A percentile compares a stretch with the other conserved stretches of the same genome.
phyloP scores from a whole-genome alignment of 2,797 vertebrate genomes.

The Acanthis flammea region DNA sequence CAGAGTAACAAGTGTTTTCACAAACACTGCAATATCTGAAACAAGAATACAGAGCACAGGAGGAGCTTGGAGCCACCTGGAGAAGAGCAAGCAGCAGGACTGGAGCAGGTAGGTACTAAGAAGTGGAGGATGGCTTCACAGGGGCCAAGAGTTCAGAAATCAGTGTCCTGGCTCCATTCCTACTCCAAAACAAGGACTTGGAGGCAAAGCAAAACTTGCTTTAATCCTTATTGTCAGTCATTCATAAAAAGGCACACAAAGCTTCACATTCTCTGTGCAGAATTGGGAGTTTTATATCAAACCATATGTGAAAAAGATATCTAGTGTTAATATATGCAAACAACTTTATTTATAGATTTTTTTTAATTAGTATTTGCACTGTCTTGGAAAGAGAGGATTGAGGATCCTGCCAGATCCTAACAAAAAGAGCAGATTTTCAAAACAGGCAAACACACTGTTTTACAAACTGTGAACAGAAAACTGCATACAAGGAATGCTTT shows the following conservation, averaged over 20 bases:
- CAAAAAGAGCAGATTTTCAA: neutral
- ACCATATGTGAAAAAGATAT: neutral
- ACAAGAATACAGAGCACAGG: neutral
- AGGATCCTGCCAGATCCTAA: neutral
- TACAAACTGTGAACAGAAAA: neutral
- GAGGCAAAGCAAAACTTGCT: neutral
- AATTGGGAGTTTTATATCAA: neutral
- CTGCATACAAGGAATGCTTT: neutral
- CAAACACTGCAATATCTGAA: neutral
- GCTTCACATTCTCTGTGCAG: neutral
- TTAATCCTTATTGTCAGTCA: neutral
- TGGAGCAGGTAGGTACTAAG: rapidly evolving
- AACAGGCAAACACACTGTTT: neutral
- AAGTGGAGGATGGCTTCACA: neutral
- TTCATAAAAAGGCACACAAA: neutral
- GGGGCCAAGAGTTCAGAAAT: neutral
- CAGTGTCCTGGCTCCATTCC: neutral
- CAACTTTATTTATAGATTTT: neutral
- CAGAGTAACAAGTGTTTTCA: neutral
- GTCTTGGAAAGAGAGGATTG: neutral
- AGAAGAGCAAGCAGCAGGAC: neutral
- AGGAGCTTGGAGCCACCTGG: neutral
- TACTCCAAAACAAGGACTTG: neutral
- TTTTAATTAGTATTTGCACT: neutral
- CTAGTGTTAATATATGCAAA: neutral